Conservation (phyloP, 2,113 vertebrate species). For the Macquaria ambigua region DNA sequence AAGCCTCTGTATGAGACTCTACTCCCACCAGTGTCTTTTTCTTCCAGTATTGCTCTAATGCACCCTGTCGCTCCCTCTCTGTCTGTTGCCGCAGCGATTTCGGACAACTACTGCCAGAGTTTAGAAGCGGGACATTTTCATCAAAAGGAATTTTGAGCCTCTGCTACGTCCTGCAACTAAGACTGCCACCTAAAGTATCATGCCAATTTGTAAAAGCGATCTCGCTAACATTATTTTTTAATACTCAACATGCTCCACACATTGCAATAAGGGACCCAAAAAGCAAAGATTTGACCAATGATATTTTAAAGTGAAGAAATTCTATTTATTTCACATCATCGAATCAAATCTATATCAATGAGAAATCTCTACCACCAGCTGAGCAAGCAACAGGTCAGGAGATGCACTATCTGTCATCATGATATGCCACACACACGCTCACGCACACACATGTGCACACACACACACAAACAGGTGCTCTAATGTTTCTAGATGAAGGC, state of each 20-base stretch:
- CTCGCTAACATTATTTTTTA: background rate
- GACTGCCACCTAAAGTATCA: background rate
- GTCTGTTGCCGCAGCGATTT: constrained; percentile 13
- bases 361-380: constrained; percentile 71
- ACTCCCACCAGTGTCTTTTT: background rate
- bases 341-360: constrained; percentile 76
- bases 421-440: constrained; percentile 59
- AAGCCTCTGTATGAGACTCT: background rate
- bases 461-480: constrained; percentile 65
- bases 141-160: background rate
- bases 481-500: constrained; percentile 86
- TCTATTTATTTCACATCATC: constrained; percentile 82
- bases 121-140: background rate
- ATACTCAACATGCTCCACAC: background rate
- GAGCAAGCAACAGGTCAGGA: constrained; percentile 75
- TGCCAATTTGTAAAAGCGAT: background rate
- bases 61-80: background rate
- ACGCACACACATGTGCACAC: constrained; percentile 1
- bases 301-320: constrained; percentile 70
- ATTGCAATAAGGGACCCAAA: background rate
- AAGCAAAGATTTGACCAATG: constrained; percentile 24
- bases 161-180: background rate
- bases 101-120: background rate
- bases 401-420: constrained; percentile 66
- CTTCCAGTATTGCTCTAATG: background rate